These are phyloP conservation scores for Tragopan temminckii DNA, from an alignment of 2,797 vertebrate genomes.

Conservation along the genomic window DNA sequence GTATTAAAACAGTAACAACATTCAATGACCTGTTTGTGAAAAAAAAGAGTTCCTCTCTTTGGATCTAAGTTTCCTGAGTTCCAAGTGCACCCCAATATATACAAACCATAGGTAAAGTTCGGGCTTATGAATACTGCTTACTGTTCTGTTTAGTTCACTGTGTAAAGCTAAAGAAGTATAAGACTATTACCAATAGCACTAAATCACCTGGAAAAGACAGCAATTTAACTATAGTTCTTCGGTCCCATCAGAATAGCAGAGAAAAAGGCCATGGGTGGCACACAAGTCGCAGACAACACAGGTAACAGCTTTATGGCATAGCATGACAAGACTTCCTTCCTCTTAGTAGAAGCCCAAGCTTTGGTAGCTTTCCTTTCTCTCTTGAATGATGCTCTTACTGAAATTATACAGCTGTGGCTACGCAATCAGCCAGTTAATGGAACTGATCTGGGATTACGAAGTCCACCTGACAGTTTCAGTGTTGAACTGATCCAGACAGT, in stretches of 20 bases:
- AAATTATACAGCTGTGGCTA: neutral
- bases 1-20: neutral
- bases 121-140: neutral
- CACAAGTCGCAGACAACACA: neutral
- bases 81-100: neutral
- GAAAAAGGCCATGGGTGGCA: neutral
- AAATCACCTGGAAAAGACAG: neutral
- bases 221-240: neutral
- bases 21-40: neutral
- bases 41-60: neutral
- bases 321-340: neutral
- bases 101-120: neutral
- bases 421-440: neutral
- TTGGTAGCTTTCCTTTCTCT: neutral
- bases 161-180: neutral
- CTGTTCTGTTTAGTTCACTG: neutral
- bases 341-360: neutral
- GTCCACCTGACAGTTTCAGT: neutral
- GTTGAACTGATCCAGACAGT: neutral
- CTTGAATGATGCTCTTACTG: fast-evolving
- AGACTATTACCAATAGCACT: neutral
- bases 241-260: neutral
- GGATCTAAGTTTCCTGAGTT: neutral
- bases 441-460: neutral
- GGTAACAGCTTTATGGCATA: neutral